Conservation (phyloP, 2,113 vertebrate species). For the Spermophilus dauricus region DNA sequence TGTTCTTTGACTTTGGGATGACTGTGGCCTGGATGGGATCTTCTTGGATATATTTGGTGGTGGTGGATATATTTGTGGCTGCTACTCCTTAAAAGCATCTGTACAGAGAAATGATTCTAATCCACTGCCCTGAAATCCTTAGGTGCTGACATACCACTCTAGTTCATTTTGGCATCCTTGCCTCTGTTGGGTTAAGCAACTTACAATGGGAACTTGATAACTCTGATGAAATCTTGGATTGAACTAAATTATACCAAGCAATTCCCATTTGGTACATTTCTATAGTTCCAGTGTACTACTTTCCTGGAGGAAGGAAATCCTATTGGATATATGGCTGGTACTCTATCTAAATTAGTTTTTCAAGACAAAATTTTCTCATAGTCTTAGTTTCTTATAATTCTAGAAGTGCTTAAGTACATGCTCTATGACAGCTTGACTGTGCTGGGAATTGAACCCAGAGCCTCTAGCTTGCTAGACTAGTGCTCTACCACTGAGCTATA, state of each 20-base stretch:
- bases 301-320: not conserved
- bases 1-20: not conserved
- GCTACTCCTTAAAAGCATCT: not conserved
- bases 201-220: not conserved
- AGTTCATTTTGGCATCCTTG: not conserved
- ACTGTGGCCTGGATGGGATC: not conserved
- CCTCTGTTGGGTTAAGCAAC: not conserved
- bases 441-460: not conserved
- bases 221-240: not conserved
- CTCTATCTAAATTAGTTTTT: conserved; percentile 21
- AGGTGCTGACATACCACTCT: too few relatives aligned
- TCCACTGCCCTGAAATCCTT: not conserved
- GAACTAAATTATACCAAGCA: not conserved
- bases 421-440: not conserved
- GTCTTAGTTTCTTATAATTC: not conserved
- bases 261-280: not conserved
- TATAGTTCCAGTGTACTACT: not conserved
- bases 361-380: not conserved
- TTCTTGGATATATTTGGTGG: not conserved
- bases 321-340: not conserved
- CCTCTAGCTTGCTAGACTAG: not conserved
- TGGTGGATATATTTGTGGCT: not conserved
- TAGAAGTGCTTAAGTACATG: not conserved
- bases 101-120: not conserved
- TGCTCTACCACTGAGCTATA: not conserved